A percentile compares a stretch with the other conserved stretches of the same genome.
phyloP scores from a whole-genome alignment of 2,888 invertebrate genomes.

The Neoaliturus tenellus region DNA sequence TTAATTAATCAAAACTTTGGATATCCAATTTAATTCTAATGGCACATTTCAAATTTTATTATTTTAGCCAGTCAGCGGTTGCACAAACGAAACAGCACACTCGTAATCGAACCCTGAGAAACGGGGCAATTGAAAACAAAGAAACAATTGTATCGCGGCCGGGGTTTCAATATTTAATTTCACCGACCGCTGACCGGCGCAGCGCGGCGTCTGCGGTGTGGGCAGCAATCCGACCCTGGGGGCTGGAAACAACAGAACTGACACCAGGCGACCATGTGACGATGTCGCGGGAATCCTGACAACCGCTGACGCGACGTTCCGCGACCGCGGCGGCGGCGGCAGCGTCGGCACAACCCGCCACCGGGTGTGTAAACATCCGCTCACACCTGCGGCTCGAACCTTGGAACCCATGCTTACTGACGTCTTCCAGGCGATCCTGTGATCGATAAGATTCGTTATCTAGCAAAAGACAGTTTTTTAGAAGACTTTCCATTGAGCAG shows the following conservation, averaged over 20 bases:
- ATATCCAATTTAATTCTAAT: too few species aligned
- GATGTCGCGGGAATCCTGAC: too few species aligned
- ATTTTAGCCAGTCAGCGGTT: neutral
- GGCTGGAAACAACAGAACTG: neutral
- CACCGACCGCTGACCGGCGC: neutral
- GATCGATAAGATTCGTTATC: too few species aligned
- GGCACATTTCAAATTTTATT: too few species aligned
- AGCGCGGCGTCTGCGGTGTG: neutral
- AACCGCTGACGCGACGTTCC: neutral
- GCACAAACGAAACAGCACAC: neutral
- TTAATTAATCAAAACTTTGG: too few species aligned
- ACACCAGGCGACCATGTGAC: too few species aligned
- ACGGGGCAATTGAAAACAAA: neutral
- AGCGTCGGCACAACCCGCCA: neutral
- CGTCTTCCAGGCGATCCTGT: too few species aligned
- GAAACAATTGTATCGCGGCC: neutral
- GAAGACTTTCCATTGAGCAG: too few species aligned
- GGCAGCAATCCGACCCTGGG: neutral
- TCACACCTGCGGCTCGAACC: too few species aligned
- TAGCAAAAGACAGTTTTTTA: too few species aligned
- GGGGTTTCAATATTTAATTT: slow-evolving; percentile 22
- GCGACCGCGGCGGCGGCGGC: too few species aligned
- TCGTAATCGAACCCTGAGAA: neutral
- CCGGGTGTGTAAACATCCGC: neutral
- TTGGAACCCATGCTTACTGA: too few species aligned